These are phyloP conservation scores for Plecotus auritus DNA, from an alignment of 2,113 vertebrate species.

Conservation along the genomic window DNA sequence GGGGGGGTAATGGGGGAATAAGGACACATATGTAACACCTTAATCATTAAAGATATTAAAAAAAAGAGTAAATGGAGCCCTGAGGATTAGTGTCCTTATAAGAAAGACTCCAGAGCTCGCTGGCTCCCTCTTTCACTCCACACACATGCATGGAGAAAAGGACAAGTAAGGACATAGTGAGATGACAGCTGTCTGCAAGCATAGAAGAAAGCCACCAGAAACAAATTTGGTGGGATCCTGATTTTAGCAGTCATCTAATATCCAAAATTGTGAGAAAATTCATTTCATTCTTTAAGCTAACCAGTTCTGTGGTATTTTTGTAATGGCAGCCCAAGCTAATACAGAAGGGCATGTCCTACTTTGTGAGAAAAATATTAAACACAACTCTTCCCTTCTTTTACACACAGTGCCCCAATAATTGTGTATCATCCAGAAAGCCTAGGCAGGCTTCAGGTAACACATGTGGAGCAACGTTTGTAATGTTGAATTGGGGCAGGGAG, in stretches of 20 bases:
- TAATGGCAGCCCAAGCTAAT: neutral
- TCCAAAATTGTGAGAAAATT: neutral
- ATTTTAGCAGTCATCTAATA: neutral
- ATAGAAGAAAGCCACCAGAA: neutral
- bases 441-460: neutral
- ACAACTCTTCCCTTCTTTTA: neutral
- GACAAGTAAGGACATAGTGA: neutral
- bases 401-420: neutral
- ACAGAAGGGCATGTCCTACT: neutral
- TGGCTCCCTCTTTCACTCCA: neutral
- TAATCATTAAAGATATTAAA: too few species aligned
- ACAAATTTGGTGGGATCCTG: neutral
- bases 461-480: neutral
- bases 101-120: neutral
- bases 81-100: neutral
- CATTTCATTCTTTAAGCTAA: neutral
- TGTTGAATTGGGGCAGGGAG: neutral
- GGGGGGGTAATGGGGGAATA: too few species aligned
- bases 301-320: neutral
- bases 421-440: neutral
- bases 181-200: neutral
- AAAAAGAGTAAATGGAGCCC: neutral
- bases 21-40: too few species aligned
- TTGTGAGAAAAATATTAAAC: neutral
- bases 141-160: neutral